Evolutionary conservation across 2,113 vertebrate genomes (phyloP), one percentile per base, ranked within the genome.

Genomic region (Dipodomys spectabilis): DNA sequence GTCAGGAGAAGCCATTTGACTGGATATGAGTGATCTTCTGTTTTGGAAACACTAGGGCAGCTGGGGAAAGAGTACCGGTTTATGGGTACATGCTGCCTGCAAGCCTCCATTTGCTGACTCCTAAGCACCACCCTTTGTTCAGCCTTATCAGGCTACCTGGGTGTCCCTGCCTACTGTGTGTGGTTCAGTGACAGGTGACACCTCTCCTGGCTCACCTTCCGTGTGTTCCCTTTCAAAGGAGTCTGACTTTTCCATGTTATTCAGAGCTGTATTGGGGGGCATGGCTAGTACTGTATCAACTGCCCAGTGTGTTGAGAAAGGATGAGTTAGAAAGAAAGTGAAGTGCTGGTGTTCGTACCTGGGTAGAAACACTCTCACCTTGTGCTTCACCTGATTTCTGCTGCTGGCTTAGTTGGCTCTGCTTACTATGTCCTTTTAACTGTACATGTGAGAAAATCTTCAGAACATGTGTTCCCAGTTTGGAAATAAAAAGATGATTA

Each of bases 351-450:
- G 30, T 69, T 12, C 4, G 18, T 0, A 11, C 69, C 65, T 44
- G 3, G 11, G 0, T 3, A 45, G 71, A 30, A 80, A 62, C 4
- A 12, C 13, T 35, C n/a, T 15, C 11, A 15, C 16, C 19, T 6
- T 15, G 9, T 28, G 62, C 72, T 82, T 77, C 67, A 28, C 39
- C 71, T 86, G 68, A 27, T 53, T 73, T 69, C 57, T 57, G 44
- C 49, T 81, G 53, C 27, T 78, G 9, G 28, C 75, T 91, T 68
- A 15, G 8, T 27, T 67, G 82, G 67, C 45, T 83, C 28, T 8
- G 30, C 20, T 94, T 77, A n/a, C 22, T 78, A 11, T 22, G 67
- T 53, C 84, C 25, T 80, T 88, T 88, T 91, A 86, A 39, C 28
- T 73, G 2, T 30, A 20, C 71, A 81, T 57, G 15, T 86, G 10